Percentiles rank a stretch among this genome's conserved stretches.
phyloP scores from a whole-genome alignment of 2,113 vertebrate genomes.

The Ahaetulla prasina region DNA sequence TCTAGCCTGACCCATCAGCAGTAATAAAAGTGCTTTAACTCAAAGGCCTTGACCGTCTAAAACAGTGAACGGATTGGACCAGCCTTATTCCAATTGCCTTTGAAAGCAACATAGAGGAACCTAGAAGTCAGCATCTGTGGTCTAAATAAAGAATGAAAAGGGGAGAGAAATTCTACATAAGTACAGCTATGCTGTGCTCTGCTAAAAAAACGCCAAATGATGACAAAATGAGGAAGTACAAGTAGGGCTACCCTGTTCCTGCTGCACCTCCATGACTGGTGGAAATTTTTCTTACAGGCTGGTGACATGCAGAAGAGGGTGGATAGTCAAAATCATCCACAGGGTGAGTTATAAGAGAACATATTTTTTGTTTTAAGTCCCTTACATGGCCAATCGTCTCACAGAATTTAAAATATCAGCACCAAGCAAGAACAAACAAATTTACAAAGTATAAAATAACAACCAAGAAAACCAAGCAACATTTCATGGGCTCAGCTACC shows the following conservation, averaged over 20 bases:
- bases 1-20: background rate
- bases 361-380: background rate
- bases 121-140: background rate
- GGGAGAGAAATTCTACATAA: background rate
- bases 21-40: background rate
- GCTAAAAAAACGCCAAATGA: background rate
- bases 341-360: background rate
- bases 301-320: background rate
- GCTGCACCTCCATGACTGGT: background rate
- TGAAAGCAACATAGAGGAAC: background rate
- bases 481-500: background rate
- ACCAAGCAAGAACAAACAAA: background rate
- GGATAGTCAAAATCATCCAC: background rate
- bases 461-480: background rate
- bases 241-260: background rate
- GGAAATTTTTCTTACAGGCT: too few species aligned
- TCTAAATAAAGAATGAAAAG: background rate
- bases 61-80: background rate
- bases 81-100: background rate
- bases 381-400: background rate
- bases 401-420: background rate
- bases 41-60: background rate
- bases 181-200: background rate
- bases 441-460: background rate
- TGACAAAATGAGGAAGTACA: background rate